phyloP scores from a whole-genome alignment of 2,797 vertebrate species.

The Kryptolebias ocellatus region DNA sequence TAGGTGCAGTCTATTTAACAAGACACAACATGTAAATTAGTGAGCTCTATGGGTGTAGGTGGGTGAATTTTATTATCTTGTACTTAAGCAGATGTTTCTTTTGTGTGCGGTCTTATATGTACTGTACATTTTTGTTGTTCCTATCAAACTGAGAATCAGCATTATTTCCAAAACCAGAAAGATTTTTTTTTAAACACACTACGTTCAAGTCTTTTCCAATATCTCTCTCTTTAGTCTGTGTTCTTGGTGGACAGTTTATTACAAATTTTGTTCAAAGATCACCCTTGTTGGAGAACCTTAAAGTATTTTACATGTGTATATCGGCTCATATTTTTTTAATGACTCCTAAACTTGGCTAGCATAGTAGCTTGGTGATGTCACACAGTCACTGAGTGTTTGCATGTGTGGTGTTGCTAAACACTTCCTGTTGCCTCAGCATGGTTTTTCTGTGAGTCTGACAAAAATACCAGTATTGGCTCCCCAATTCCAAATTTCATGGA shows the following conservation, averaged over 20 bases:
- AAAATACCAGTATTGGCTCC: slow-evolving; percentile 57
- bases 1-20: not conserved
- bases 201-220: not conserved
- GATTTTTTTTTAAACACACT: not conserved
- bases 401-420: slow-evolving; percentile 45
- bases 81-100: not conserved
- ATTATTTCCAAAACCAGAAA: not conserved
- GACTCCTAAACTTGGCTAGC: slow-evolving; percentile 8
- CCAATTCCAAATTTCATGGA: slow-evolving; percentile 1
- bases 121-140: not conserved
- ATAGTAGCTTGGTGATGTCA: slow-evolving; percentile 42
- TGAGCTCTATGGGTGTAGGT: not conserved
- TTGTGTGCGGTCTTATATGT: not conserved
- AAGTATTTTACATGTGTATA: not conserved
- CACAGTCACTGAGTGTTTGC: slow-evolving; percentile 11
- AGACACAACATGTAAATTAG: not conserved
- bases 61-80: not conserved
- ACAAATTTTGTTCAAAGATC: not conserved
- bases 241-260: too few species aligned
- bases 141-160: not conserved
- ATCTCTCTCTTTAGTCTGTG: not conserved
- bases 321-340: not conserved
- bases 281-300: not conserved
- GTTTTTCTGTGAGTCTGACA: slow-evolving; percentile 50
- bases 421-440: slow-evolving; percentile 62